phyloP scores from a whole-genome alignment of 2,888 invertebrate genomes.

The Arge pagana region DNA sequence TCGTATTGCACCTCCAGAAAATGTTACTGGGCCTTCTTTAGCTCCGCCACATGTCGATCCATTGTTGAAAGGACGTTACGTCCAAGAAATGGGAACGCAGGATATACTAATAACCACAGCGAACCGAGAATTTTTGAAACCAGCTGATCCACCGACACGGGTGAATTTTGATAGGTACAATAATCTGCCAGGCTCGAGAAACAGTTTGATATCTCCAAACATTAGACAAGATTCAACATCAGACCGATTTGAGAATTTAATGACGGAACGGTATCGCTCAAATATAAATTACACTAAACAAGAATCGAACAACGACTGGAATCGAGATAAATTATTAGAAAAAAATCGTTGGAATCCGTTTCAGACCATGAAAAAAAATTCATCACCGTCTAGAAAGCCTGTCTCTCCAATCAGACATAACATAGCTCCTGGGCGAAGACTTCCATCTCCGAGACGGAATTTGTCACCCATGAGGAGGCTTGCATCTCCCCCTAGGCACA shows the following conservation, averaged over 20 bases:
- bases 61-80: slow-evolving; percentile 41
- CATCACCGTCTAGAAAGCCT: slow-evolving; percentile 12
- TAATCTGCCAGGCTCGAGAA: not conserved
- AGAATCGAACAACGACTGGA: slow-evolving; percentile 31
- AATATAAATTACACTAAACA: slow-evolving; percentile 26
- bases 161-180: slow-evolving; percentile 11
- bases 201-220: not conserved
- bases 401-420: slow-evolving; percentile 24
- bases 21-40: slow-evolving; percentile 2
- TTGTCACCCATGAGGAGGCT: slow-evolving; percentile 18
- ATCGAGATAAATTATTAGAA: slow-evolving; percentile 24
- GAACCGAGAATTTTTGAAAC: slow-evolving; percentile 38
- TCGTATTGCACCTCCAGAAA: slow-evolving; percentile 50
- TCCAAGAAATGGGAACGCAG: slow-evolving; percentile 43
- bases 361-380: slow-evolving; percentile 6
- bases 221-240: slow-evolving; percentile 1
- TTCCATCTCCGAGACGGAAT: slow-evolving; percentile 22
- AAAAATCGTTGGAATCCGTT: slow-evolving; percentile 18
- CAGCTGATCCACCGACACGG: slow-evolving; percentile 4
- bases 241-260: slow-evolving; percentile 26
- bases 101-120: slow-evolving; percentile 46
- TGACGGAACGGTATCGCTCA: slow-evolving; percentile 16
- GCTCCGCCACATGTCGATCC: slow-evolving; percentile 25
- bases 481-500: slow-evolving; percentile 21
- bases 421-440: slow-evolving; percentile 12